Evolutionary conservation across 2,113 vertebrate genomes (phyloP), one percentile per base, ranked within the genome.

Genomic region (Centropus unirufus): DNA sequence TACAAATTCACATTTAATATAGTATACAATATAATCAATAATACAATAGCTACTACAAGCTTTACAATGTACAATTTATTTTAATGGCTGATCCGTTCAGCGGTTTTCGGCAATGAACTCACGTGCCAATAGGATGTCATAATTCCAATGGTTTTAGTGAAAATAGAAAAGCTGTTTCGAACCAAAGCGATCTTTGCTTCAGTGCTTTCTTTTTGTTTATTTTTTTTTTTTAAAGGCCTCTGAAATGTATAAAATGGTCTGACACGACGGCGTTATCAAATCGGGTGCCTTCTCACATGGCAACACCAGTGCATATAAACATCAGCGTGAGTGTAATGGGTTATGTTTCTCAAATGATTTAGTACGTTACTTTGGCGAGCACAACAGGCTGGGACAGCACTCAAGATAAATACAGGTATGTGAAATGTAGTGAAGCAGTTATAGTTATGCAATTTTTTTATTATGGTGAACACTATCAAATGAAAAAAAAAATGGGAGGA

Each of bases 31-130:
- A 98, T 98, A 98, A 97, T 98, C 96, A 97, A 96, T 97, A 98
- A 98, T 98, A 98, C 98, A 98, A 96, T 97, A 97, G 97, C 97
- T 98, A 98, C 92, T 95, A 95, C 97, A 98, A 98, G 98, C 98
- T 99, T 99, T 99, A 99, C 98, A 99, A 99, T 99, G 98, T 99
- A 99, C 99, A 99, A 98, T 99, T 98, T 99, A 98, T 99, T 98
- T 98, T 97, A 99, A 99, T 97, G 97, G 98, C 97, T 98, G 98
- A 99, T 98, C 98, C 98, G 98, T 98, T 99, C 99, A 99, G 99
- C 99, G 99, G 99, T 99, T 99, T 98, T 96, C 98, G 97, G 97
- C 98, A 98, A 98, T 93, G 91, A 95, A 88, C 97, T 49, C 97
- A 98, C 97, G 97, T 98, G 98, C 98, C 99, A 97, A 98, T 98